A percentile compares a stretch with the other conserved stretches of the same genome.
Evolutionary conservation across 2,888 invertebrate species (phyloP).

Genomic region (Tubiluchus corallicola): DNA sequence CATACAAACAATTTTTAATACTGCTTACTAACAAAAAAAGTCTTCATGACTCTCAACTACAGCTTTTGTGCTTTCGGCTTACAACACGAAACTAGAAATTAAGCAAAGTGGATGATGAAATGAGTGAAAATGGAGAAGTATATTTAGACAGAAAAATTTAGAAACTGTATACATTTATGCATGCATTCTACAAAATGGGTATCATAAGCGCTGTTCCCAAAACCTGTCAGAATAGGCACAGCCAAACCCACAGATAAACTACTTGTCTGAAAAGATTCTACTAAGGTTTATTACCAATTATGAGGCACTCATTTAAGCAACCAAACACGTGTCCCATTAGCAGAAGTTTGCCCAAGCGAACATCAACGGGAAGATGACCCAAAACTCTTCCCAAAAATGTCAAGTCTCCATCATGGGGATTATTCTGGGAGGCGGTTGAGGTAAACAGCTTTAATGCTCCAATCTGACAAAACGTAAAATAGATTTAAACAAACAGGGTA

Average conservation of each 20-base stretch:
- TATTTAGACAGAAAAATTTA: slow-evolving; percentile 5
- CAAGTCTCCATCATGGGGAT: slow-evolving; percentile 55
- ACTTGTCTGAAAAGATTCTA: no score
- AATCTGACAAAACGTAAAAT: slow-evolving; percentile 37
- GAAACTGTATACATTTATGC: slow-evolving; percentile 4
- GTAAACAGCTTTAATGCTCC: slow-evolving; percentile 51
- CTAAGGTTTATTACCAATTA: slow-evolving; percentile 64
- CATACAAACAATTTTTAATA: no score
- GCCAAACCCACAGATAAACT: no score
- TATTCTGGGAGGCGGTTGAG: slow-evolving; percentile 32
- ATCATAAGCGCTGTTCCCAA: no score
- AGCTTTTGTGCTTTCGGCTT: no score
- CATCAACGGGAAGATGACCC: slow-evolving; percentile 61
- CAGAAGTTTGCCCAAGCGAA: slow-evolving; percentile 60
- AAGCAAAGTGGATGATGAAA: no score
- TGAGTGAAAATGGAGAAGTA: no score
- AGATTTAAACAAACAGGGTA: no score
- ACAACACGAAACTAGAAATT: no score
- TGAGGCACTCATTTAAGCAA: slow-evolving; percentile 58
- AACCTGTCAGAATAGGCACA: no score
- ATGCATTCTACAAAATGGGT: neutral
- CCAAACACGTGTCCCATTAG: slow-evolving; percentile 69
- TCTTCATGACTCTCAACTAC: no score
- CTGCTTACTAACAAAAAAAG: no score
- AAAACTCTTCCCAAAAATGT: slow-evolving; percentile 68